Percentiles rank a stretch among this genome's conserved stretches.
Conservation (phyloP, 1,140 invertebrate species). For the Drosophila eugracilis region DNA sequence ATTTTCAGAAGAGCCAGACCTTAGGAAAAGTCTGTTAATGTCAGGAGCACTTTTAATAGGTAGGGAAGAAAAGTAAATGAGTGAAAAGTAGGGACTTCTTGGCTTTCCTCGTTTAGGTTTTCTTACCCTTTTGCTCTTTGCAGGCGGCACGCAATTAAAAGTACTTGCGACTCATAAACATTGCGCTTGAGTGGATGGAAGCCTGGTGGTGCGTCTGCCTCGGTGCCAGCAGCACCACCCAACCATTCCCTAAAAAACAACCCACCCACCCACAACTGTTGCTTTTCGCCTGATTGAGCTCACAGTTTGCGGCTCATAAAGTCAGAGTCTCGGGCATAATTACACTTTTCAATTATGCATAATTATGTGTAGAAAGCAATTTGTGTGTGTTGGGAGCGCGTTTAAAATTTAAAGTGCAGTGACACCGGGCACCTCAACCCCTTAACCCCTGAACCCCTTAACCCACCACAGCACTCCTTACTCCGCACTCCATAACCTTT, state of each 20-base stretch:
- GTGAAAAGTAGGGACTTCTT: constrained; percentile 4
- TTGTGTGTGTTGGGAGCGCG: constrained; percentile 46
- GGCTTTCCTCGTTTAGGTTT: background rate
- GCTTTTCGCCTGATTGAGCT: constrained; percentile 69
- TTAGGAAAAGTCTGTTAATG: constrained; percentile 4
- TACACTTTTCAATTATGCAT: constrained; percentile 82
- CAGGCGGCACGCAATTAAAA: constrained; percentile 69
- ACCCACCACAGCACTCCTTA: background rate
- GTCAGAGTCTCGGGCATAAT: constrained; percentile 62
- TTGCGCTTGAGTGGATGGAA: constrained; percentile 40
- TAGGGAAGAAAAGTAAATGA: background rate
- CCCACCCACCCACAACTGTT: constrained; percentile 20
- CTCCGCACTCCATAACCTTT: constrained; percentile 5
- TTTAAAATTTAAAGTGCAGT: constrained; percentile 77
- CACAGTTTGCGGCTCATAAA: constrained; percentile 71
- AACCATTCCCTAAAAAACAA: background rate
- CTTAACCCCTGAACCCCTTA: constrained; percentile 7
- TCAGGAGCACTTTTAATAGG: constrained; percentile 5
- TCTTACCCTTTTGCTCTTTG: constrained; percentile 4
- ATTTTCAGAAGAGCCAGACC: background rate
- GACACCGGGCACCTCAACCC: constrained; percentile 17
- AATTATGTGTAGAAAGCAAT: constrained; percentile 77
- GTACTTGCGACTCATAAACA: constrained; percentile 63
- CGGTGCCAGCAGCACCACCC: background rate
- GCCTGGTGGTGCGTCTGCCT: constrained; percentile 4